phyloP scores from a whole-genome alignment of 2,888 invertebrate species.

The Pardosa pseudoannulata region DNA sequence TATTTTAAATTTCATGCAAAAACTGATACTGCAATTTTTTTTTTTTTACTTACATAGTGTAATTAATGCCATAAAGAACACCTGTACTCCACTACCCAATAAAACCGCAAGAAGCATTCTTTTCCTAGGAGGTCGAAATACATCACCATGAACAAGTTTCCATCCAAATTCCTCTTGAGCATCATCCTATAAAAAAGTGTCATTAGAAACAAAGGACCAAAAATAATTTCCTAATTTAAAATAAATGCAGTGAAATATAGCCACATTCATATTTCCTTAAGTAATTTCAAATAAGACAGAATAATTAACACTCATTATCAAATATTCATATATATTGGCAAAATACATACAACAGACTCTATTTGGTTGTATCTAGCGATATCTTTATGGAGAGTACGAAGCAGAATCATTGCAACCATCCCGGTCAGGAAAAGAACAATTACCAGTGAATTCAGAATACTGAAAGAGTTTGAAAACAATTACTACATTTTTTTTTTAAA shows the following conservation, averaged over 20 bases:
- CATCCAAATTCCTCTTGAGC: constrained; percentile 90
- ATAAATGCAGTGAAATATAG: too few species aligned
- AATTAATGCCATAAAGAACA: constrained; percentile 95
- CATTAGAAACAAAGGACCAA: too few species aligned
- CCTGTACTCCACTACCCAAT: constrained; percentile 97
- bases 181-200: constrained; percentile 81
- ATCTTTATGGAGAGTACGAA: constrained; percentile 97
- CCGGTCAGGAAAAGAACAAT: constrained; percentile 94
- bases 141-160: constrained; percentile 83
- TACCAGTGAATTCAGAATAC: constrained; percentile 97
- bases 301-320: too few species aligned
- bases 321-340: too few species aligned
- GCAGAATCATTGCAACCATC: constrained; percentile 99
- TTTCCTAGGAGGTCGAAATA: constrained; percentile 85
- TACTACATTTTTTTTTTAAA: neutral
- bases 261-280: too few species aligned
- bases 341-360: constrained; percentile 80
- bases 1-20: neutral
- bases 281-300: too few species aligned
- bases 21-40: neutral
- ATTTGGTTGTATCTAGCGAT: constrained; percentile 98
- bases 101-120: constrained; percentile 97
- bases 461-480: constrained; percentile 78
- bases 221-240: too few species aligned
- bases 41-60: constrained; percentile 86